Evolutionary conservation across 2,113 vertebrate genomes (phyloP).

Genomic region (Sinocyclocheilus grahami): DNA sequence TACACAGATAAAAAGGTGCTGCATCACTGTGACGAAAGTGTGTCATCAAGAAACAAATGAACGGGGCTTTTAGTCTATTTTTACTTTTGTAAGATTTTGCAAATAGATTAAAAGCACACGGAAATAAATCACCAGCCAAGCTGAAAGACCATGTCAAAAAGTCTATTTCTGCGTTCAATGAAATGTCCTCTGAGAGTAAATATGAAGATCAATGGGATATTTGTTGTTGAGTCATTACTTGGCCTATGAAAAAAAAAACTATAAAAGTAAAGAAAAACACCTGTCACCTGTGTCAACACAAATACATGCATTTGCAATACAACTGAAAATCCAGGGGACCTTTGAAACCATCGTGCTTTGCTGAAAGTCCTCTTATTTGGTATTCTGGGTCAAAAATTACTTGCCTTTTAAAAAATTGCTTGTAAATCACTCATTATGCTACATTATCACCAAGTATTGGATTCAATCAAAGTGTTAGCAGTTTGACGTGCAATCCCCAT

Average conservation of each 20-base stretch:
- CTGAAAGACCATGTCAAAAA: background rate
- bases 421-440: too few species aligned
- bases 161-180: background rate
- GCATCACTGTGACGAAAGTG: constrained; percentile 20
- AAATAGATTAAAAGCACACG: constrained; percentile 1
- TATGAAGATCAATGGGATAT: background rate
- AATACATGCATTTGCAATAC: background rate
- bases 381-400: too few species aligned
- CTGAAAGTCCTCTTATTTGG: too few species aligned
- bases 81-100: background rate
- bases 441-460: too few species aligned
- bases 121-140: background rate
- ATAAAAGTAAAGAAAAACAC: background rate
- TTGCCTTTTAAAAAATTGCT: too few species aligned
- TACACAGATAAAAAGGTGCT: background rate
- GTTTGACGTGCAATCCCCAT: too few species aligned
- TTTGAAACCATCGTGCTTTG: too few species aligned
- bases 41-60: constrained; percentile 11
- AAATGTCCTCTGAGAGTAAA: background rate
- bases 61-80: background rate
- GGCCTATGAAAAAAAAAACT: too few species aligned
- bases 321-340: background rate
- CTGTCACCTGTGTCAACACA: background rate
- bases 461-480: too few species aligned
- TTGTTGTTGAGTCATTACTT: constrained; percentile 1